Evolutionary conservation across 1,140 invertebrate genomes (phyloP).

Genomic region (Ridgeia piscesae): DNA sequence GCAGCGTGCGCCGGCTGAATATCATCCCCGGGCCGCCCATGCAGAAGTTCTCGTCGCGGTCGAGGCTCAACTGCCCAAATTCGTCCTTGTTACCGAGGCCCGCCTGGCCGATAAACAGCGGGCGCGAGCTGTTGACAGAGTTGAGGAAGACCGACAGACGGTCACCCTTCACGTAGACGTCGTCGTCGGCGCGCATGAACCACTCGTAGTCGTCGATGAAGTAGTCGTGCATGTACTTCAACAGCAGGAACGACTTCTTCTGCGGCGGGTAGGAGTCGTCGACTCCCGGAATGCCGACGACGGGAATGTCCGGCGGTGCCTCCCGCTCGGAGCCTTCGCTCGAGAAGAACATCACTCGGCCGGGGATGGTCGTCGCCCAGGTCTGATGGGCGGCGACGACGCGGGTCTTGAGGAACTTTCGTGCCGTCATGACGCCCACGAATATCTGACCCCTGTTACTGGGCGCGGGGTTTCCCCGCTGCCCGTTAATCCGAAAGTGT

Average conservation of each 20-base stretch:
- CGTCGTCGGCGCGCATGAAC: conserved; percentile 97
- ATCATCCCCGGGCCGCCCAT: conserved; percentile 98
- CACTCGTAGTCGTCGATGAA: conserved; percentile 90
- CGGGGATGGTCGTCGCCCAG: conserved; percentile 82
- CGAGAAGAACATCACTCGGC: conserved; percentile 88
- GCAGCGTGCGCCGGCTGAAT: conserved; percentile 61
- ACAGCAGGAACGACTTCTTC: conserved; percentile 98
- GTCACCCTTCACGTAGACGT: conserved; percentile 90
- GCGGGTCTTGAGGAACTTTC: conserved; percentile 81
- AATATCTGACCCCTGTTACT: conserved; percentile 59
- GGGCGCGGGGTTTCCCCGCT: background rate
- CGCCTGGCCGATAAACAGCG: conserved; percentile 71
- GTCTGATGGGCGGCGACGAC: conserved; percentile 87
- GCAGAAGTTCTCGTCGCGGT: conserved; percentile 96
- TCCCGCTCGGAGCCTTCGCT: conserved; percentile 70
- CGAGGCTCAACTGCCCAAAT: conserved; percentile 86
- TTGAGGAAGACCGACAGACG: conserved; percentile 81
- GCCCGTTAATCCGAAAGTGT: background rate
- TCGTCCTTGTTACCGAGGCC: conserved; percentile 76
- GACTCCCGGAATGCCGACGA: conserved; percentile 64
- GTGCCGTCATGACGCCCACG: conserved; percentile 94
- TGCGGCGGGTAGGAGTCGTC: conserved; percentile 97
- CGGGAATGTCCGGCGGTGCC: conserved; percentile 12
- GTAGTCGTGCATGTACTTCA: conserved; percentile 96
- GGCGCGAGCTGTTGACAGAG: conserved; percentile 84